Conservation (phyloP, 2,113 vertebrate genomes). For the Salminus brasiliensis region DNA sequence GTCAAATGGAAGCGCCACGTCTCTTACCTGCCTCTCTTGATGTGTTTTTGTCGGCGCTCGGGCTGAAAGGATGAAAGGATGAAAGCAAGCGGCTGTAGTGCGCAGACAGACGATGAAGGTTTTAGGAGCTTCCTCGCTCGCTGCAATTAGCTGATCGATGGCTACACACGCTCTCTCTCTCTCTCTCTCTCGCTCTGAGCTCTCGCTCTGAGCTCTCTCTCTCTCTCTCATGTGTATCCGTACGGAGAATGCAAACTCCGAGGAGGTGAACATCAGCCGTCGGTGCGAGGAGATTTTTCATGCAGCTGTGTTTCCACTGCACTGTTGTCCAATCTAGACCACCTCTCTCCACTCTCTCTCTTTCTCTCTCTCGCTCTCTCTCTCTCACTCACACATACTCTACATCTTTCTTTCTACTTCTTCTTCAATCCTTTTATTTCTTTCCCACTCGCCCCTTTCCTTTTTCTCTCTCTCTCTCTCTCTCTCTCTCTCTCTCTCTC, state of each 20-base stretch:
- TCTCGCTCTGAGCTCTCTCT: too few relatives aligned
- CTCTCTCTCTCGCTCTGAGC: too few relatives aligned
- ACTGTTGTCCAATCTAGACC: conserved; percentile 12
- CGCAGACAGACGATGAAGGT: neutral
- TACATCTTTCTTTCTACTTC: neutral
- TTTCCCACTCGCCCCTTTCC: neutral
- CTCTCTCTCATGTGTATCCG: conserved; percentile 18
- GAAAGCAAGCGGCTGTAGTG: neutral
- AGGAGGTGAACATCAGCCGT: neutral
- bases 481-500: neutral
- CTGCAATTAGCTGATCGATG: conserved; percentile 4
- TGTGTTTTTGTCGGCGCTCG: neutral
- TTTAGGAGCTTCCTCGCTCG: conserved; percentile 4
- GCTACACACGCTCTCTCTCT: neutral
- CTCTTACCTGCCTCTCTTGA: conserved; percentile 31
- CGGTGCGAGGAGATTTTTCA: neutral
- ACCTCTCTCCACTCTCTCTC: conserved; percentile 11
- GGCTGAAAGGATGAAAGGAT: neutral
- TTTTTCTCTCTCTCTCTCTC: neutral
- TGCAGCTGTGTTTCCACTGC: conserved; percentile 33
- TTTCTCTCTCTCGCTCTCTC: conserved; percentile 17
- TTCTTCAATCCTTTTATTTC: neutral
- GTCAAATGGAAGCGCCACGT: neutral
- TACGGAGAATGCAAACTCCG: conserved; percentile 10
- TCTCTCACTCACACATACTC: neutral